phyloP scores from a whole-genome alignment of 2,888 invertebrate genomes.

The Oasisia sp. region DNA sequence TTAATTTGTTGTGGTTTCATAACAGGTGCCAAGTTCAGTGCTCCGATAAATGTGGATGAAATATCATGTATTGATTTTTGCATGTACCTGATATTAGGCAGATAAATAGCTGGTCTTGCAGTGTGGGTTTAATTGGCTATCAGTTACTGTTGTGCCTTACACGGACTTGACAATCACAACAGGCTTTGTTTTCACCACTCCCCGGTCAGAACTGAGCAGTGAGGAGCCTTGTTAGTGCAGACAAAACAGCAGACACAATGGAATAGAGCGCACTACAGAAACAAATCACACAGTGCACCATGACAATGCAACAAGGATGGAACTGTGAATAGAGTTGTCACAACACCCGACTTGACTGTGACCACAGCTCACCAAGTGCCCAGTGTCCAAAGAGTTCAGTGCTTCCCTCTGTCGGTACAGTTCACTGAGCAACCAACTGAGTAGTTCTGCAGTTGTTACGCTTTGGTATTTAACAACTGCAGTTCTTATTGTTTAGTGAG shows the following conservation, averaged over 20 bases:
- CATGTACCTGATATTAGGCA: background rate
- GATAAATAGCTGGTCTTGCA: background rate
- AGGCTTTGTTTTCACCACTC: background rate
- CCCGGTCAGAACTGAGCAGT: background rate
- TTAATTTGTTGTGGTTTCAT: background rate
- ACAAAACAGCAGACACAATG: background rate
- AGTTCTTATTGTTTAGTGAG: background rate
- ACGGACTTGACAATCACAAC: background rate
- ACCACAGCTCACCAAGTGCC: background rate
- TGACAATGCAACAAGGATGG: constrained; percentile 8
- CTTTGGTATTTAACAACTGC: background rate
- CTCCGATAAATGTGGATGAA: background rate
- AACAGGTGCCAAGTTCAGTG: background rate
- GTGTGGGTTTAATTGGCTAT: background rate
- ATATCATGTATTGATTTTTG: background rate
- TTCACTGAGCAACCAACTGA: background rate
- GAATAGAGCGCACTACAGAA: background rate
- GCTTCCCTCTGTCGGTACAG: background rate
- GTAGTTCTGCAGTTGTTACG: too few species aligned
- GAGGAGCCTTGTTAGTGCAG: background rate
- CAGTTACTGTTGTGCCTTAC: background rate
- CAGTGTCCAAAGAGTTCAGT: background rate
- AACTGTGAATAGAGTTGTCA: background rate
- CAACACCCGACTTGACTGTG: background rate
- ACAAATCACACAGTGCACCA: background rate